phyloP scores from a whole-genome alignment of 2,113 vertebrate genomes.

The Panurus biarmicus region DNA sequence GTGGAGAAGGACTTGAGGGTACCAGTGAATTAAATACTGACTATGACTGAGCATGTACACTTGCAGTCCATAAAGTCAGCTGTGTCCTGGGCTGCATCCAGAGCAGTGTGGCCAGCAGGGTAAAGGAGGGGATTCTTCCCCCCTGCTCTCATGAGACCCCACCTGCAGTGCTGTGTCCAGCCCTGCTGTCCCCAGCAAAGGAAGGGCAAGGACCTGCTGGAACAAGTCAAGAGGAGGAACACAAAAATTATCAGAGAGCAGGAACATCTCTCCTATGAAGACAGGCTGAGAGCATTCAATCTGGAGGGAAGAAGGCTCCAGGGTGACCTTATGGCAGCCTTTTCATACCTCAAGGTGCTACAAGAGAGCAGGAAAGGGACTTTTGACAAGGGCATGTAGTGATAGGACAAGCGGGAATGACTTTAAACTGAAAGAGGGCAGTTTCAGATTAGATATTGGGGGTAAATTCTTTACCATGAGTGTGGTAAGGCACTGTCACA shows the following conservation, averaged over 20 bases:
- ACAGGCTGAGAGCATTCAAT: neutral
- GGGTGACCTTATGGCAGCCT: neutral
- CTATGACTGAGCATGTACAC: neutral
- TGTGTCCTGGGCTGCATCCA: neutral
- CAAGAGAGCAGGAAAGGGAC: neutral
- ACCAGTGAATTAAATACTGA: neutral
- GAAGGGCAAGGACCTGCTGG: neutral
- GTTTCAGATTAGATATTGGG: neutral
- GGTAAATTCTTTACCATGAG: rapidly evolving
- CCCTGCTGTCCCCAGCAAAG: neutral
- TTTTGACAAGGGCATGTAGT: neutral
- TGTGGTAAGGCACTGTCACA: no score
- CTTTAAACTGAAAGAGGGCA: neutral
- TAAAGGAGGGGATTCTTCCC: neutral
- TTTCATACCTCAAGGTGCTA: neutral
- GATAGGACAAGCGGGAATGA: neutral
- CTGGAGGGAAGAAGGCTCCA: neutral
- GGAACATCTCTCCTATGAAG: neutral
- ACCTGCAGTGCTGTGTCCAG: neutral
- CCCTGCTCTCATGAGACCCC: neutral
- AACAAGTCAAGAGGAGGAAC: neutral
- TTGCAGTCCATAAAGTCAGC: neutral
- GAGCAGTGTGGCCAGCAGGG: neutral
- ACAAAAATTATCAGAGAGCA: no score
- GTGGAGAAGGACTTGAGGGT: neutral